Base-by-base conservation (phyloP, 2,888 invertebrate genomes). In the Agrochola lychnidis region DNA sequence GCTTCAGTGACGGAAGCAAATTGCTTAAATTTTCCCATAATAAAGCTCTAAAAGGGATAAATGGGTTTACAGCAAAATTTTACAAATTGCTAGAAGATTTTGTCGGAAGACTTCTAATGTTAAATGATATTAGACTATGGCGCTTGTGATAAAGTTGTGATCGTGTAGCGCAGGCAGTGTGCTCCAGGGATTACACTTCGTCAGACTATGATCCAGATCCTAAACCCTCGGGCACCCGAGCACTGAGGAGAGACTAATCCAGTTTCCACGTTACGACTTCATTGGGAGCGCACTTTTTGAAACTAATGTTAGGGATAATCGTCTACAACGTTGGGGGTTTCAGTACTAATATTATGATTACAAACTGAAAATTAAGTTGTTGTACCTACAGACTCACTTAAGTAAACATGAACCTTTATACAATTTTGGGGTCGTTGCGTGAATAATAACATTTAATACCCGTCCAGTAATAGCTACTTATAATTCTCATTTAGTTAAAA, bases 181-280 rank as follows among this genome's bases (percentile, higher is more conserved):
- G 73, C 78, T 68, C 73, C 70, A 76, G 71, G 81, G 87, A 89
- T 88, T 87, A 85, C 79, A 85, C 79, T 87, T 87, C 81, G 79
- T 78, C 80, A 78, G 82, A 81, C 84, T 84, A 81, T 83, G 85
- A 87, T 84, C 82, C 80, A 81, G 68, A 87, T 79, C 75, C 64
- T 64, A 82, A 81, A 77, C 78, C 74, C 75, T 71, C 61, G 73
- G 73, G 83, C 53, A 71, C 72, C 70, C 61, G 48, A 79, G 70
- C 79, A 70, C 73, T 73, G 78, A 70, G 75, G 74, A 80, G 70
- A 75, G 66, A 79, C 81, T 87, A 84, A 89, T 84, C 87, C 82
- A 56, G 77, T 83, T 80, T 75, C 74, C 77, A 76, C 79, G 70
- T 86, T 74, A 83, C 78, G 83, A 79, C 84, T 82, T 76, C 81